Evolutionary conservation across 2,113 vertebrate genomes (phyloP).

Genomic region (Hoplias malabaricus): DNA sequence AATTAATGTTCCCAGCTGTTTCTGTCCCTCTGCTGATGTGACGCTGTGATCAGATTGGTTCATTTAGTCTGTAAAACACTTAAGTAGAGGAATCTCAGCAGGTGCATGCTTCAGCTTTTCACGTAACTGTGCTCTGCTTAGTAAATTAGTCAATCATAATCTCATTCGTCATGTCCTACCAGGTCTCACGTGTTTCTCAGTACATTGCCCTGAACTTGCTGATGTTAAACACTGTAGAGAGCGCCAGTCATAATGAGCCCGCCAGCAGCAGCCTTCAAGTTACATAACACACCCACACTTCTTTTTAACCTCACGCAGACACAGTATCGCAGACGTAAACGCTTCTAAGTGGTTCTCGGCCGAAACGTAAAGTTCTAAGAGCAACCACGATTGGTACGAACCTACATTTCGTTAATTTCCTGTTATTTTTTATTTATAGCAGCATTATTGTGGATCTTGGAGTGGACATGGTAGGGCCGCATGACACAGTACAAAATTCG

Average conservation of each 20-base stretch:
- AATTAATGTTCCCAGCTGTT: background rate
- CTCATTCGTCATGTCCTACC: background rate
- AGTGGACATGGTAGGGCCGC: no score
- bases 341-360: background rate
- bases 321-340: background rate
- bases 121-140: background rate
- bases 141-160: conserved; percentile 2
- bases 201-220: background rate
- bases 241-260: conserved; percentile 21
- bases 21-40: background rate
- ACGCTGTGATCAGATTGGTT: background rate
- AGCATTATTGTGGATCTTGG: no score
- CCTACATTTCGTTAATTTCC: no score
- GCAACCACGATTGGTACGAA: no score
- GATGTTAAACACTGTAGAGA: background rate
- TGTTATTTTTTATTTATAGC: no score
- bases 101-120: background rate
- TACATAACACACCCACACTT: background rate
- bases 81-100: background rate
- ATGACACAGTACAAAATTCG: no score
- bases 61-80: background rate
- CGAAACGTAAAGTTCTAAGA: background rate
- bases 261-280: conserved; percentile 13
- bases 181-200: background rate
- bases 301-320: background rate